Base-by-base conservation (phyloP, 37 sponge, comb jelly and placozoan species). In the Halisarca cf. caerulea region DNA sequence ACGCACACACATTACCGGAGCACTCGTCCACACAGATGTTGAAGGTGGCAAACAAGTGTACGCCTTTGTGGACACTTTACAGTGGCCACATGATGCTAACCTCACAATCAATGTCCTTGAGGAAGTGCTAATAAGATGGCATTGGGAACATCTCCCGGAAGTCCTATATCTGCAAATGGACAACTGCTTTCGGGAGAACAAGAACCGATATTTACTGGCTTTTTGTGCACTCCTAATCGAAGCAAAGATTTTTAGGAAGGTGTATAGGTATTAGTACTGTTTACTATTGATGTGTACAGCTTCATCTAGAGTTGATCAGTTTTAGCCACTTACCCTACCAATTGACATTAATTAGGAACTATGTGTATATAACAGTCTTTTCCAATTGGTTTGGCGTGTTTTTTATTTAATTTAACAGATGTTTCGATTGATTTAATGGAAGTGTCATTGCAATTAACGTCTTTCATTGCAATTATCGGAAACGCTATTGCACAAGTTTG, bases 1-100 rank as follows among this genome's bases (percentile, higher is more conserved):
- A 5, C 41, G 60, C 21, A 87, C 87, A 23, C 87, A 87, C 79
- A 24, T 88, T 17, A 82, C 88, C n/a, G 88, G 88, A 43, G 77
- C 27, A 1, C 53, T 88, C 4, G 66, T 88, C 11, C 88, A 61
- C 64, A 61, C 64, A 28, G 9, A 6, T 21, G 64, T 61, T 61
- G 64, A 61, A 4, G 5, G 82, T 77, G 83, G 88, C 30, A 18
- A 37, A 2, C 64, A 72, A 1, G 37, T 54, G 25, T 36, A 42
- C 30, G 66, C 40, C n/a, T 87, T 44, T 58, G 20, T 83, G 33
- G 89, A 83, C 80, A 54, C 62, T 53, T 58, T 84, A 57, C 89
- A 84, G 37, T 84, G 72, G 80, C 84, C 89, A 28, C 89, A 88
- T 79, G 89, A 88, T 66, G 43, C 80, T 9, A 88, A 88, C 39